Percentiles rank a stretch among this genome's conserved stretches.
Conservation (phyloP, 2,113 vertebrate genomes). For the Odocoileus hemionus region DNA sequence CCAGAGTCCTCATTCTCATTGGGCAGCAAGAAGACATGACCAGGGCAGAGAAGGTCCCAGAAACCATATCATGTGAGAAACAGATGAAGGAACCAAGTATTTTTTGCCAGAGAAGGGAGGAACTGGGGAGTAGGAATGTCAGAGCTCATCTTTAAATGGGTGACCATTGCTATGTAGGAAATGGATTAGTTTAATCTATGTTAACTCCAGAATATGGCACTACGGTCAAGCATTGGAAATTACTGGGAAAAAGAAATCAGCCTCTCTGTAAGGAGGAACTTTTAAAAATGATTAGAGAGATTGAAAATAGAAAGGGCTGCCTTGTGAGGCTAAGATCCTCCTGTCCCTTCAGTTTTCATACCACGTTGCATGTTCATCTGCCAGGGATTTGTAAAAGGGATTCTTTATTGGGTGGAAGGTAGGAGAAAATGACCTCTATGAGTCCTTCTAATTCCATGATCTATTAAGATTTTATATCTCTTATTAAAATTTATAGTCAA, state of each 20-base stretch:
- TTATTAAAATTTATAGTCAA: constrained; percentile 47
- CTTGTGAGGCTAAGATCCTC: constrained; percentile 12
- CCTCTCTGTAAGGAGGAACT: neutral
- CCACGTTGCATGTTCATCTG: neutral
- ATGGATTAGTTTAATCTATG: neutral
- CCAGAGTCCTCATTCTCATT: neutral
- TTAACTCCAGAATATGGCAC: neutral
- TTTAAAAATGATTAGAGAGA: neutral
- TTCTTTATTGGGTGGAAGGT: neutral
- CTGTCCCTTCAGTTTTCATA: neutral
- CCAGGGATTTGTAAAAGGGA: neutral
- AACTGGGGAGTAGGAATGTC: neutral
- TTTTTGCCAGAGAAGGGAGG: neutral
- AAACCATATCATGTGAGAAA: neutral
- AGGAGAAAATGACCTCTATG: neutral
- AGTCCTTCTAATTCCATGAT: constrained; percentile 36
- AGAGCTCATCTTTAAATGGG: neutral
- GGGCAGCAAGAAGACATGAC: rapidly evolving
- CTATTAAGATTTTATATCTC: constrained; percentile 43
- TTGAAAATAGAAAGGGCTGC: neutral
- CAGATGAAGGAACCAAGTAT: neutral
- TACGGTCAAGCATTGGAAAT: neutral
- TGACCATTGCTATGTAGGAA: neutral
- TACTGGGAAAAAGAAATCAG: neutral
- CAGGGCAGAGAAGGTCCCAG: neutral